Base-by-base conservation (phyloP, 2,797 vertebrate genomes). In the Vespertilio murinus region DNA sequence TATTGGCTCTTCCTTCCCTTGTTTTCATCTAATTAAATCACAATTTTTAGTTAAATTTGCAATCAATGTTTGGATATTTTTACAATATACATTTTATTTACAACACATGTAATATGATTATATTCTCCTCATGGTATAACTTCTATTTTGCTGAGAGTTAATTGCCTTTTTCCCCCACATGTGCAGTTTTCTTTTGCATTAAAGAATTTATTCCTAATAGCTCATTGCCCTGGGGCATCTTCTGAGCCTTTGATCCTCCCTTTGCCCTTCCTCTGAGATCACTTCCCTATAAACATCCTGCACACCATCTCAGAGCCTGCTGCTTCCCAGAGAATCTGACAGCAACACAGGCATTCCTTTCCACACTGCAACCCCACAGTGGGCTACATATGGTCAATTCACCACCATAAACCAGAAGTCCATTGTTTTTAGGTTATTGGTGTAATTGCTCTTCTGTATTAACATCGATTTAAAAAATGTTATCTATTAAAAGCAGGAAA, bases 81-180 rank as follows among this genome's bases (percentile, higher is more conserved):
- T 65, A 92, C 28, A 71, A 25, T 18, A 33, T 12, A 70, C 10
- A 86, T 28, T 25, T 69, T 79, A 45, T 45, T 77, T 74, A 49
- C n/a, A 38, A 10, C 28, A 25, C 23, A 35, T 73, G 9, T 25
- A 64, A 47, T 33, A 73, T 35, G 18, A 17, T 22, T n/a, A 47
- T 67, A 73, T 49, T 56, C 17, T 71, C 25, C 49, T 71, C 69
- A 59, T 20, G 40, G 16, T 6, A n/a, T 64, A 83, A 54, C 9
- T 94, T 95, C 33, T 65, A 28, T 70, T 92, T 92, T 90, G 20
- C 16, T 22, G 77, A 22, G 30, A 54, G 75, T 74, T 65, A 95
- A 38, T 49, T 65, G 33, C 45, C 40, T 88, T 65, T 70, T 18
- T 38, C 33, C 33, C 45, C 25, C 23, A 89, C n/a, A 61, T 8